Percentiles rank a stretch among this genome's conserved stretches.
Conservation (phyloP, 2,797 vertebrate species). For the Scomberomorus guttatus region DNA sequence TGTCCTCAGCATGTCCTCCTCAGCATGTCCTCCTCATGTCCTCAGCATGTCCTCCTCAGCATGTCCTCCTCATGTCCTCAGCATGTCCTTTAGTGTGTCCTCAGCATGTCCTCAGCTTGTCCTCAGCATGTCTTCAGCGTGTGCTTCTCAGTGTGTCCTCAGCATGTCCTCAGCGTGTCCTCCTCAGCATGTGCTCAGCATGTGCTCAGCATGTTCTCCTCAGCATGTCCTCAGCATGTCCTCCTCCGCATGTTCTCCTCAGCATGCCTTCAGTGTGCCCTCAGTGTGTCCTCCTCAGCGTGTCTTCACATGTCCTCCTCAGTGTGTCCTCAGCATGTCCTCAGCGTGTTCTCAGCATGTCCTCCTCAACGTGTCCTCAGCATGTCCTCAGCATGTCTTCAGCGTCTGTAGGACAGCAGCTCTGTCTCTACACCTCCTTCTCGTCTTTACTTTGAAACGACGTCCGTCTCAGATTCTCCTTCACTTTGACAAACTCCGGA, state of each 20-base stretch:
- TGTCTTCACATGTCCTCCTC: too few relatives aligned
- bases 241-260: too few relatives aligned
- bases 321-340: too few relatives aligned
- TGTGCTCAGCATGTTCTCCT: not conserved
- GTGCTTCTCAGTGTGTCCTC: not conserved
- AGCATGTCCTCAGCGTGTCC: not conserved
- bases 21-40: not conserved
- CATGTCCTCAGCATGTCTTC: not conserved
- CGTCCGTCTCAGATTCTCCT: constrained; percentile 94
- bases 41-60: not conserved
- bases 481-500: constrained; percentile 96
- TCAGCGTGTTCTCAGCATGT: not conserved
- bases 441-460: constrained; percentile 83
- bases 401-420: not conserved
- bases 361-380: not conserved
- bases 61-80: not conserved
- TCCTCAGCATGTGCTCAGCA: not conserved
- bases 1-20: not conserved
- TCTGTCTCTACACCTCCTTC: constrained; percentile 84
- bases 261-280: too few relatives aligned
- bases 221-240: too few relatives aligned
- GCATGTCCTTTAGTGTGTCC: not conserved
- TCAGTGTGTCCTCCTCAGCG: too few relatives aligned
- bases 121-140: not conserved
- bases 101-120: not conserved